These are phyloP conservation scores for Dinothrombium tinctorium DNA, from an alignment of 1,140 invertebrate species.

Conservation along the genomic window DNA sequence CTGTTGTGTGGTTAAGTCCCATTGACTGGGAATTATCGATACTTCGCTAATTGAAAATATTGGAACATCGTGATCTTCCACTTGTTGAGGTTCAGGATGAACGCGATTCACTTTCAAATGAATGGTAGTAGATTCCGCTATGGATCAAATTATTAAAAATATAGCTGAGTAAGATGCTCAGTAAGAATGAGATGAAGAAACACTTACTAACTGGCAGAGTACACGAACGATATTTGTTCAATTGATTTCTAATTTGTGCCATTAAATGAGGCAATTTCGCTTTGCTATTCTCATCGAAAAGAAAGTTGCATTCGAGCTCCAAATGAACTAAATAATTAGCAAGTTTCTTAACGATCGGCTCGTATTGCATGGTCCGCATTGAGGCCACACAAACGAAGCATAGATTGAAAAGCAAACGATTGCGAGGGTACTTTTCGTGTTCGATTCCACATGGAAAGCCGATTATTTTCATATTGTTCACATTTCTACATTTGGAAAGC, in stretches of 20 bases:
- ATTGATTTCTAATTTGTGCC: constrained; percentile 43
- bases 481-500: constrained; percentile 38
- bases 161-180: constrained; percentile 14
- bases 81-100: constrained; percentile 35
- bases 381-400: constrained; percentile 79
- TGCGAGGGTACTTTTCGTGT: constrained; percentile 67
- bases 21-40: constrained; percentile 37
- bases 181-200: constrained; percentile 14
- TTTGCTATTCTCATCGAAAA: constrained; percentile 26
- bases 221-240: constrained; percentile 46
- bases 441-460: constrained; percentile 78
- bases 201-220: constrained; percentile 26
- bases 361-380: constrained; percentile 68
- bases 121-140: constrained; percentile 24
- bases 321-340: constrained; percentile 57
- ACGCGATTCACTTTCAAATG: constrained; percentile 23
- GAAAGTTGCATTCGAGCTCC: constrained; percentile 23
- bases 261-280: constrained; percentile 41
- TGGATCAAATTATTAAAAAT: constrained; percentile 7
- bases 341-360: constrained; percentile 72
- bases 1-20: constrained; percentile 76
- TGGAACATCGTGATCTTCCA: constrained; percentile 73
- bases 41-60: constrained; percentile 36
- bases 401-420: constrained; percentile 80
- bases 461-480: constrained; percentile 59